Evolutionary conservation across 2,797 vertebrate genomes (phyloP).

Genomic region (Moxostoma hubbsi): DNA sequence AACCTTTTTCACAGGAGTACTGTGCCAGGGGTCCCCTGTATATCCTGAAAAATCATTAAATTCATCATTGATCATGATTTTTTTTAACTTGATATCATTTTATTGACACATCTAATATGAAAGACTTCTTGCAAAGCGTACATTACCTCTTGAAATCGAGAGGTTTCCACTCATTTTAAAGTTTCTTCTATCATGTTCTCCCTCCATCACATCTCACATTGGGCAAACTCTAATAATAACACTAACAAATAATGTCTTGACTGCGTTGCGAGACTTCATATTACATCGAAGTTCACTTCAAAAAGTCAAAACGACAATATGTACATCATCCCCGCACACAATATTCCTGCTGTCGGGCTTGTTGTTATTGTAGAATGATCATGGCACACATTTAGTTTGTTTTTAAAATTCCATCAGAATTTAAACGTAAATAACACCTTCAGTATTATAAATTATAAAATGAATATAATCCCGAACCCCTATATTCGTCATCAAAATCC

Average conservation of each 20-base stretch:
- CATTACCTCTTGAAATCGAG: conserved; percentile 13
- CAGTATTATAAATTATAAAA: not conserved
- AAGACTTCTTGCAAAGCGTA: not conserved
- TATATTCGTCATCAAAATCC: not conserved
- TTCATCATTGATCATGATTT: not conserved
- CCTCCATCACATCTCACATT: conserved; percentile 46
- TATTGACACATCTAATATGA: not conserved
- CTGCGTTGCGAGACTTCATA: not conserved
- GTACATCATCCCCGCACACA: not conserved
- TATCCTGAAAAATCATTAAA: conserved; percentile 43
- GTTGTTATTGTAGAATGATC: not conserved
- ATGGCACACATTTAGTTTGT: not conserved
- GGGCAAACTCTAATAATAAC: conserved; percentile 6
- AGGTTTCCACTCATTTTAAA: conserved; percentile 24
- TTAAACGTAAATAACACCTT: conserved; percentile 28
- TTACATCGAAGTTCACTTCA: not conserved
- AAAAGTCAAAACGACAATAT: not conserved
- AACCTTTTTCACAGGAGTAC: conserved; percentile 64
- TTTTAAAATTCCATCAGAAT: not conserved
- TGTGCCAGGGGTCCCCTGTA: conserved; percentile 61
- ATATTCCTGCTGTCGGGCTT: not conserved
- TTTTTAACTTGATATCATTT: not conserved
- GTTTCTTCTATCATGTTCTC: conserved; percentile 13
- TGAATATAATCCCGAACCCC: not conserved
- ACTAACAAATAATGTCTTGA: not conserved